A percentile compares a stretch with the other conserved stretches of the same genome.
Evolutionary conservation across 2,888 invertebrate genomes (phyloP).

Genomic region (Portevinia maculata): DNA sequence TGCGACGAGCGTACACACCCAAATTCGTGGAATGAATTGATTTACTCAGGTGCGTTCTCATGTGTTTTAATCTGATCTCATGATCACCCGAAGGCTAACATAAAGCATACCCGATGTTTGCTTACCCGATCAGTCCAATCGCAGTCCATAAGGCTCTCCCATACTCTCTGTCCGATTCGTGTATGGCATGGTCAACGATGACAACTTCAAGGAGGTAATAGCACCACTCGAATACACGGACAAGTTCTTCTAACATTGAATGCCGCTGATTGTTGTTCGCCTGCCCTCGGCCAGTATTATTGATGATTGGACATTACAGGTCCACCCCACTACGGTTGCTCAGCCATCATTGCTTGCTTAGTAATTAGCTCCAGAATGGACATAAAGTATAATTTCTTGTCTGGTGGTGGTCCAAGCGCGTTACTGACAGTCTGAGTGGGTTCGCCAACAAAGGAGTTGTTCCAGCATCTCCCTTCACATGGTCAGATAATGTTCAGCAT

Average conservation of each 20-base stretch:
- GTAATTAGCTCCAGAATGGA: constrained; percentile 72
- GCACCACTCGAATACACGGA: constrained; percentile 11
- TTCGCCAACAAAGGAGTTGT: constrained; percentile 50
- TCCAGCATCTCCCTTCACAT: constrained; percentile 24
- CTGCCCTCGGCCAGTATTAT: constrained; percentile 46
- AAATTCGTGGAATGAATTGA: constrained; percentile 83
- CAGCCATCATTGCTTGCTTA: constrained; percentile 66
- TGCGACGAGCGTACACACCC: constrained; percentile 71
- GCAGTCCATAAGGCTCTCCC: constrained; percentile 38
- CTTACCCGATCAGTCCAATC: constrained; percentile 56
- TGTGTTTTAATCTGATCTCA: constrained; percentile 75
- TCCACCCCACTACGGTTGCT: constrained; percentile 12
- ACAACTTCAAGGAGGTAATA: constrained; percentile 59
- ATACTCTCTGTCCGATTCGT: background rate
- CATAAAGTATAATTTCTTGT: constrained; percentile 71
- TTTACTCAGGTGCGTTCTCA: constrained; percentile 82
- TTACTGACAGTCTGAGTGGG: constrained; percentile 34
- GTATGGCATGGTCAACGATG: constrained; percentile 61
- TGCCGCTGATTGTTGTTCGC: constrained; percentile 55
- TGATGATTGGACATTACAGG: constrained; percentile 45
- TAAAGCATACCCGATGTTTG: constrained; percentile 70
- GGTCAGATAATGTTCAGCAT: background rate
- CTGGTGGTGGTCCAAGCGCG: constrained; percentile 62
- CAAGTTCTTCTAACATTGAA: constrained; percentile 57
- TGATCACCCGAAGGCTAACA: constrained; percentile 74